phyloP scores from a whole-genome alignment of 2,113 vertebrate genomes.

The Podarcis cretensis region DNA sequence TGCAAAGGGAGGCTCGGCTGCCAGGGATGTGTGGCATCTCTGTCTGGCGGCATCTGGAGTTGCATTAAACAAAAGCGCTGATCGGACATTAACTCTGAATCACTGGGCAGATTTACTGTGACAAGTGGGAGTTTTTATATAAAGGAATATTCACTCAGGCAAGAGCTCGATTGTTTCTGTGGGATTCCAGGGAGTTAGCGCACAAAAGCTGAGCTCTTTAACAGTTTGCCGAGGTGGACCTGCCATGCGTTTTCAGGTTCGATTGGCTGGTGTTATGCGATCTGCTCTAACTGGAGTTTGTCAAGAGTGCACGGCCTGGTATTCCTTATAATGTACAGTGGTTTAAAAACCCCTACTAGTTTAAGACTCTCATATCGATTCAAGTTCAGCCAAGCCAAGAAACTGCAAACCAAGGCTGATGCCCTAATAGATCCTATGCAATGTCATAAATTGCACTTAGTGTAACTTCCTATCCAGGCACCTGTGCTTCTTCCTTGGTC shows the following conservation, averaged over 20 bases:
- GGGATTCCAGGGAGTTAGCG: slow-evolving; percentile 38
- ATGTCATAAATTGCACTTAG: background rate
- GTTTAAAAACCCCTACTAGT: background rate
- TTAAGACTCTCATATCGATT: background rate
- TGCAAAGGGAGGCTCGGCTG: slow-evolving; percentile 4
- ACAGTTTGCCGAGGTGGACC: slow-evolving; percentile 19
- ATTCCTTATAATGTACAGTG: background rate
- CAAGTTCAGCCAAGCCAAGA: background rate
- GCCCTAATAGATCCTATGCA: background rate
- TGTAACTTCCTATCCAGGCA: too few species aligned
- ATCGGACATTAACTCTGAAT: slow-evolving; percentile 40
- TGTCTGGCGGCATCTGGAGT: slow-evolving; percentile 40
- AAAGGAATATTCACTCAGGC: slow-evolving; percentile 30
- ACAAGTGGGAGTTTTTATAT: slow-evolving; percentile 51
- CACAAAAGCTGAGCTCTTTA: background rate
- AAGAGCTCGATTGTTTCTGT: slow-evolving; percentile 27
- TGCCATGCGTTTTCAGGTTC: background rate
- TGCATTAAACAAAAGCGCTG: slow-evolving; percentile 32
- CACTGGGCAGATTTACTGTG: slow-evolving; percentile 46
- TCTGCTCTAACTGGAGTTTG: slow-evolving; percentile 29
- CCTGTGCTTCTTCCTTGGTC: too few species aligned
- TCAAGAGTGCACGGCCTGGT: background rate
- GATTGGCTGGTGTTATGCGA: slow-evolving; percentile 13
- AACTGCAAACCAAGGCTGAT: background rate
- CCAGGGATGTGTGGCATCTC: background rate